Base-by-base conservation (phyloP, 2,888 invertebrate species). In the Drosophila multiciliata region DNA sequence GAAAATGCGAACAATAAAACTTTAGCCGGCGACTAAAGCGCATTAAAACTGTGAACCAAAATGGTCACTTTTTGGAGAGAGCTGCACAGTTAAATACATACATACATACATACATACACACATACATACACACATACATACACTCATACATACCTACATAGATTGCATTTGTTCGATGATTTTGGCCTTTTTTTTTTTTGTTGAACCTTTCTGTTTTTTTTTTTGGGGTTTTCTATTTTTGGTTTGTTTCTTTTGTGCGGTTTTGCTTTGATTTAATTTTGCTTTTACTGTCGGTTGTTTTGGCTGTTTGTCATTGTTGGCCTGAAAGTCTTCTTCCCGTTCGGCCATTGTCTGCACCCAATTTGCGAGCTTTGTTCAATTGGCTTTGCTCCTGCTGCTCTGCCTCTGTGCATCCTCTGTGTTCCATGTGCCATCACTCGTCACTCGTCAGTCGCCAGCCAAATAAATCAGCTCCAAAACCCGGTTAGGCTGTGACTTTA, bases 201-300 rank as follows among this genome's bases (percentile, higher is more conserved):
- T 5, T 26, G 26, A 0, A 5, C 29, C 6, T 29, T 29, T 1
- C 6, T 20, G 3, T 15, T 29, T 59, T 42, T 66, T 35, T 53
- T 59, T 54, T 35, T 52, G 26, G n/a, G 57, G 68, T 33, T 66
- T 54, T 64, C 53, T 69, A 64, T 77, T 75, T 53, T 62, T 72
- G 58, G 68, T 61, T 63, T 29, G 29, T 48, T 66, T 63, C 57
- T 59, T 58, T 72, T 36, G 50, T 83, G 83, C 69, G 85, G 88
- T 72, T 83, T 88, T 82, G 63, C 83, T 86, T 86, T 88, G 88
- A 86, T 86, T 86, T 86, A 86, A 86, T 88, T 86, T 86, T 76
- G 73, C 74, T 77, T 75, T 80, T 78, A 67, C 77, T 66, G 66
- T 65, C 32, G 62, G 54, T 67, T 75, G 75, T 78, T 78, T 80